These are phyloP conservation scores for Athalia cordata DNA, from an alignment of 2,888 invertebrate genomes.

Conservation along the genomic window DNA sequence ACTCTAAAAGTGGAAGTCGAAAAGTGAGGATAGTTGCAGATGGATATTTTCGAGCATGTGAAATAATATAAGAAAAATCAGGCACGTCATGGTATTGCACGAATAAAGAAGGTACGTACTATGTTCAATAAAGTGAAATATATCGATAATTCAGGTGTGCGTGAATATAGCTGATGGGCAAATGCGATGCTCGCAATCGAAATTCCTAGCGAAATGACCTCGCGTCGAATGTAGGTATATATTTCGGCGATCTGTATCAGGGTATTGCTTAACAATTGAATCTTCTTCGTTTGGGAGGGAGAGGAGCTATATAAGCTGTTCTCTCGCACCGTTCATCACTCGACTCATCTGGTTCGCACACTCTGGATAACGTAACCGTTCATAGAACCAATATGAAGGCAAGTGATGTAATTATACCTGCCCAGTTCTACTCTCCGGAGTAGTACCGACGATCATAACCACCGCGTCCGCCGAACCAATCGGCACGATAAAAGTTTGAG, in stretches of 20 bases:
- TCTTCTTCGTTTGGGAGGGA: constrained; percentile 46
- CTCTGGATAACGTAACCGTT: constrained; percentile 39
- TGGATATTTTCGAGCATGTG: too few relatives aligned
- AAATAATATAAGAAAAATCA: too few relatives aligned
- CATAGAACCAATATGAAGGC: constrained; percentile 45
- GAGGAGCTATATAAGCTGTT: constrained; percentile 46
- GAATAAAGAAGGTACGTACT: too few relatives aligned
- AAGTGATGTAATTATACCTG: constrained; percentile 38
- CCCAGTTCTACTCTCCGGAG: background rate
- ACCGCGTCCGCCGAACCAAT: background rate
- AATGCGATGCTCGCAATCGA: constrained; percentile 14
- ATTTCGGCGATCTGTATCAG: constrained; percentile 49
- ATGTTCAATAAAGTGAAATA: too few relatives aligned
- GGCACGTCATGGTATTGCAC: too few relatives aligned
- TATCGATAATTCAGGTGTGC: background rate
- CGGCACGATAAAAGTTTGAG: too few relatives aligned
- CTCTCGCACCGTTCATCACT: constrained; percentile 45
- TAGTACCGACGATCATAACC: background rate
- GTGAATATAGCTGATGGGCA: background rate
- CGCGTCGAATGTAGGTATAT: constrained; percentile 28
- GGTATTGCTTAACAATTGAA: constrained; percentile 47
- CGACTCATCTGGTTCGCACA: constrained; percentile 46
- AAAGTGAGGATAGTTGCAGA: too few relatives aligned
- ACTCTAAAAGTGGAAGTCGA: too few relatives aligned
- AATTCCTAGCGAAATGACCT: constrained; percentile 45